Evolutionary conservation across 1,140 invertebrate species (phyloP).

Genomic region (Listronotus bonariensis): DNA sequence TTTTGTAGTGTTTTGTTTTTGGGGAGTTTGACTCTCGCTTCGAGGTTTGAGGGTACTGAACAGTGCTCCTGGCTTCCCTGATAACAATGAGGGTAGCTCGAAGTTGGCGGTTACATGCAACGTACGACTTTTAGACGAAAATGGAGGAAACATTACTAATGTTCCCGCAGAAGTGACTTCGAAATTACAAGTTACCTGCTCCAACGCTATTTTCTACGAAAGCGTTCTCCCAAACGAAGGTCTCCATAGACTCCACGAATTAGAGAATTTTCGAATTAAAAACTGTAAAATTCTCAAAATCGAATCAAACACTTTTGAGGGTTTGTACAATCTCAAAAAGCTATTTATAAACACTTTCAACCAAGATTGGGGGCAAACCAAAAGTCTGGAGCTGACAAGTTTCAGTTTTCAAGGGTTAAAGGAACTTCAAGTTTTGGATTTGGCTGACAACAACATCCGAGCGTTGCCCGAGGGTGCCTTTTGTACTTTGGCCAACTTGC

Average conservation of each 20-base stretch:
- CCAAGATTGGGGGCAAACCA: constrained; percentile 73
- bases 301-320: constrained; percentile 76
- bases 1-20: constrained; percentile 32
- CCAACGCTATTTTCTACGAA: constrained; percentile 77
- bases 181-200: constrained; percentile 74
- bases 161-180: constrained; percentile 73
- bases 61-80: constrained; percentile 64
- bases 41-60: constrained; percentile 48
- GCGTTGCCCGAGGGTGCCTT: constrained; percentile 74
- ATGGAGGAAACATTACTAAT: constrained; percentile 62
- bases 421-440: constrained; percentile 77
- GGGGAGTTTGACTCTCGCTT: constrained; percentile 10
- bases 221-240: constrained; percentile 72
- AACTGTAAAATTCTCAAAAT: constrained; percentile 80
- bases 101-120: constrained; percentile 65
- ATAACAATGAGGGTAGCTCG: constrained; percentile 65
- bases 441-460: constrained; percentile 81
- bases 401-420: constrained; percentile 73
- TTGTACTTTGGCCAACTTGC: constrained; percentile 77
- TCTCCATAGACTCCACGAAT: constrained; percentile 72
- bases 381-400: constrained; percentile 69
- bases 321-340: constrained; percentile 73
- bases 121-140: constrained; percentile 70
- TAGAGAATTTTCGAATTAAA: constrained; percentile 74
- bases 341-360: constrained; percentile 77